A percentile compares a stretch with the other conserved stretches of the same genome.
phyloP scores from a whole-genome alignment of 2,888 invertebrate genomes.

The Acrobasis suavella region DNA sequence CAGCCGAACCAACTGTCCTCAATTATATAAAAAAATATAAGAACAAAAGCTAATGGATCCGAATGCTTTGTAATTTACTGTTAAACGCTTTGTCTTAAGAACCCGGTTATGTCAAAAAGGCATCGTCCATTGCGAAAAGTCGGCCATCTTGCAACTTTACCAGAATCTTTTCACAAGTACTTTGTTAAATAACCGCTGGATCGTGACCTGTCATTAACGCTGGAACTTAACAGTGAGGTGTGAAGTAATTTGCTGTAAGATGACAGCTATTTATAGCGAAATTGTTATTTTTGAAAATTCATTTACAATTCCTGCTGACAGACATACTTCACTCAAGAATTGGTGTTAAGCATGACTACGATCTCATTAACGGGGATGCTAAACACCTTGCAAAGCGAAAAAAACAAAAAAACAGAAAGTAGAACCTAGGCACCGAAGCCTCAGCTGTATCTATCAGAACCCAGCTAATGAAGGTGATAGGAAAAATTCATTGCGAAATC shows the following conservation, averaged over 20 bases:
- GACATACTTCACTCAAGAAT: no score
- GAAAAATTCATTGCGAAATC: no score
- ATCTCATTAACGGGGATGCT: no score
- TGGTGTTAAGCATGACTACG: no score
- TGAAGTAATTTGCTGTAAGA: neutral
- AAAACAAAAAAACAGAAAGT: no score
- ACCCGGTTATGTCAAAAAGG: neutral
- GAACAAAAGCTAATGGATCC: constrained; percentile 2
- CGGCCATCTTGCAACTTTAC: neutral
- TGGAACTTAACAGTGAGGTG: neutral
- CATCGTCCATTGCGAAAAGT: neutral
- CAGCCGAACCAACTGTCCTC: neutral
- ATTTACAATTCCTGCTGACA: neutral
- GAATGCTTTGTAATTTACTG: neutral
- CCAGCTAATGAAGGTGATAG: no score
- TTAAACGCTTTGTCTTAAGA: neutral
- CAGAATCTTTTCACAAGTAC: neutral
- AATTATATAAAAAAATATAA: neutral
- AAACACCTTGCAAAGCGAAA: no score
- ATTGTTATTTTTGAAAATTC: neutral
- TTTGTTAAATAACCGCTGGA: neutral
- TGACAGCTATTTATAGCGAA: neutral
- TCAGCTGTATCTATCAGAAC: no score
- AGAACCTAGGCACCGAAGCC: no score
- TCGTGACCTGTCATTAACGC: neutral